Conservation (phyloP, 1,140 invertebrate genomes). For the Solenopsis fugax region DNA sequence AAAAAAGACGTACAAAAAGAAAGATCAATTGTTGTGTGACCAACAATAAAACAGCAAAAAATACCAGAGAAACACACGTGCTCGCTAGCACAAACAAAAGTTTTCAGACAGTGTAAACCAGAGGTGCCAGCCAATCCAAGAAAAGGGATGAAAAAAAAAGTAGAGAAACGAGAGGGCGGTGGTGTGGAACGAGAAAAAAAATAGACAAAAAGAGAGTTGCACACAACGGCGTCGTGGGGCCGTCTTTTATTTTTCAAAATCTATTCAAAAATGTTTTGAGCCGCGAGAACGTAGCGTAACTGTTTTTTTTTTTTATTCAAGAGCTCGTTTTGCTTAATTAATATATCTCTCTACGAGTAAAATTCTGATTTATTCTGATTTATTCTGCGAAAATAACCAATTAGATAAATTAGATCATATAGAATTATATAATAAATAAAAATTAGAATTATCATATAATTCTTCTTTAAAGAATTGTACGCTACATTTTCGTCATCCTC, state of each 20-base stretch:
- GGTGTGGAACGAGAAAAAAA: constrained; percentile 58
- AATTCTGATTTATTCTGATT: background rate
- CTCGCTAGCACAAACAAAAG: constrained; percentile 78
- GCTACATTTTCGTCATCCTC: constrained; percentile 33
- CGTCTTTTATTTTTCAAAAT: constrained; percentile 77
- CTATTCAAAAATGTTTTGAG: constrained; percentile 7
- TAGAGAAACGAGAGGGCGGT: constrained; percentile 70
- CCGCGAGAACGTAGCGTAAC: constrained; percentile 11
- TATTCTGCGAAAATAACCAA: background rate
- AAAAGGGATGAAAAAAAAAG: constrained; percentile 67
- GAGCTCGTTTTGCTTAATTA: background rate
- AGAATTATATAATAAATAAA: background rate
- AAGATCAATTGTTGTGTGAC: constrained; percentile 72
- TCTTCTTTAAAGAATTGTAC: background rate
- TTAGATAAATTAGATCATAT: background rate
- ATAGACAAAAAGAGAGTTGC: constrained; percentile 71
- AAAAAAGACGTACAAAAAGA: constrained; percentile 61
- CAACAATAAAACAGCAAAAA: constrained; percentile 75
- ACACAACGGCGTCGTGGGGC: constrained; percentile 84
- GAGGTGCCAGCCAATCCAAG: constrained; percentile 74
- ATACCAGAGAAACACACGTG: constrained; percentile 74
- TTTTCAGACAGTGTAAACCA: constrained; percentile 72
- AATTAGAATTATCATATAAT: background rate
- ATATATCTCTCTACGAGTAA: background rate
- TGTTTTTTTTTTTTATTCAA: background rate